Base-by-base conservation (phyloP, 2,888 invertebrate species). In the Phaedon cochleariae region DNA sequence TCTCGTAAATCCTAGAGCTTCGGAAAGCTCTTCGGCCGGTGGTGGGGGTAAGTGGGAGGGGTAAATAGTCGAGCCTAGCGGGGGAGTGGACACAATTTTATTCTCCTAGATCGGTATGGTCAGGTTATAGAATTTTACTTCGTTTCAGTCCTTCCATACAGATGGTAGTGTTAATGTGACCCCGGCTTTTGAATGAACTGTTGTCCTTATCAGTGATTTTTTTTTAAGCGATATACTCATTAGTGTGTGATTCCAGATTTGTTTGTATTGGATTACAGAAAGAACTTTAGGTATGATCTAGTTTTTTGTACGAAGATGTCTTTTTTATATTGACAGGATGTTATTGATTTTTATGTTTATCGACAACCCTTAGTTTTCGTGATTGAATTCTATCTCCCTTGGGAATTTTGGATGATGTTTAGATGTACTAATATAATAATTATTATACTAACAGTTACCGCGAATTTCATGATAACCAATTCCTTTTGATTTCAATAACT, bases 51-150 rank as follows among this genome's bases (percentile, higher is more conserved):
- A 49, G 62, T 67, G 71, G 69, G 68, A 60, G 73, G 68, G 70
- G 73, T 72, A 71, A 73, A 69, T 54, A 66, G 62, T 62, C 62
- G 60, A 63, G 70, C 70, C 72, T 73, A 75, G 76, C 76, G 66
- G 73, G 61, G 62, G 72, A 73, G 75, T 76, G 75, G 77, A 75
- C 77, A 73, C 62, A 65, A 71, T 62, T n/a, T n/a, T n/a, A n/a
- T n/a, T 67, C 68, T 69, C 75, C 65, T 64, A 69, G 75, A 75
- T 75, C 73, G 71, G 70, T 59, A 75, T 76, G 74, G 76, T 73
- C 74, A 73, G 67, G 52, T 58, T 22, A 26, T 9, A 34, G 17
- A 52, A 31, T 10, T 34, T 48, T 31, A 61, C 29, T 65, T 31
- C 17, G 15, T 29, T 52, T 61, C 57, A 21, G 65, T 62, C 51